Conservation (phyloP, 1,140 invertebrate species). For the Hyles vespertilio region DNA sequence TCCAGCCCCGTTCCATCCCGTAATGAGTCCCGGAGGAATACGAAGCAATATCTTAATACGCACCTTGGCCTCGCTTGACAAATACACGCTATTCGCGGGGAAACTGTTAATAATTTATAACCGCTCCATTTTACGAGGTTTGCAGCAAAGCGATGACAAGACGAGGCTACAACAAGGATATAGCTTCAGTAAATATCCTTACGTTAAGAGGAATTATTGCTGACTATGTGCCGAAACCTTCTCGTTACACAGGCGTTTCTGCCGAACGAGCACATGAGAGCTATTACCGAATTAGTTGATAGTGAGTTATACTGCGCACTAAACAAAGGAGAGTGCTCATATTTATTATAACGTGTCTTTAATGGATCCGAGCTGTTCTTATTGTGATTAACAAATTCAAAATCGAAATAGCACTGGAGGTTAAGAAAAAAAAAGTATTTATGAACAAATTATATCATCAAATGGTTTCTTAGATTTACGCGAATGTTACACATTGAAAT, state of each 20-base stretch:
- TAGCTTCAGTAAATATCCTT: constrained; percentile 35
- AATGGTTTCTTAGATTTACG: too few species aligned
- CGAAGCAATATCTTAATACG: constrained; percentile 73
- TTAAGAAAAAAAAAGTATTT: too few species aligned
- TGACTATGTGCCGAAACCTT: constrained; percentile 34
- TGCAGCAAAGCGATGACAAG: constrained; percentile 52
- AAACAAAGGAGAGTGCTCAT: constrained; percentile 14
- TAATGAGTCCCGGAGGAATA: constrained; percentile 71
- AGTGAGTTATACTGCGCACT: constrained; percentile 24
- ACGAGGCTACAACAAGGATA: constrained; percentile 32
- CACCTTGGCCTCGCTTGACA: constrained; percentile 60
- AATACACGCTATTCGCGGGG: constrained; percentile 61
- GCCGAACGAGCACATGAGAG: constrained; percentile 40
- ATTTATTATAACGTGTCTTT: too few species aligned
- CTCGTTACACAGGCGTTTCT: constrained; percentile 30
- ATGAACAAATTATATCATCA: too few species aligned
- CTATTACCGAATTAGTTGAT: constrained; percentile 22
- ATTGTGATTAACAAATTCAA: too few species aligned
- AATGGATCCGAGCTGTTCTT: too few species aligned
- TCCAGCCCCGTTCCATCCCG: constrained; percentile 45
- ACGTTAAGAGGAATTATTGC: constrained; percentile 51
- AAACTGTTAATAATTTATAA: constrained; percentile 73
- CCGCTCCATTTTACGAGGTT: constrained; percentile 51
- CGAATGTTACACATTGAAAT: too few species aligned
- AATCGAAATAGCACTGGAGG: too few species aligned